Percentiles rank a stretch among this genome's conserved stretches.
Conservation (phyloP, 1,140 invertebrate species). For the Drosophila burlai region DNA sequence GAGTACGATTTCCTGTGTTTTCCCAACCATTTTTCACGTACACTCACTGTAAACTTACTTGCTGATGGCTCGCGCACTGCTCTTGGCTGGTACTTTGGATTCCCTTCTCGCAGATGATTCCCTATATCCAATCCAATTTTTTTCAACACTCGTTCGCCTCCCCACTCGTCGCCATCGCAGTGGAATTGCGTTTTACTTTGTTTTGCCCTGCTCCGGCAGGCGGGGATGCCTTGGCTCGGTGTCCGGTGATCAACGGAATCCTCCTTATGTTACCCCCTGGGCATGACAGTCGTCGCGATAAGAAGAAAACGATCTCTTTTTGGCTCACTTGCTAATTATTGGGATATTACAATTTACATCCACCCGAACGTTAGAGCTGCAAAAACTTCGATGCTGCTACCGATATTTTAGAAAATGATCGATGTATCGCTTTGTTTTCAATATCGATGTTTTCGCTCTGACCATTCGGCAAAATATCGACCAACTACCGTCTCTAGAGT, state of each 20-base stretch:
- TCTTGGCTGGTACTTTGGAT: conserved; percentile 14
- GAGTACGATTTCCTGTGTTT: conserved; percentile 35
- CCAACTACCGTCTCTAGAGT: not conserved
- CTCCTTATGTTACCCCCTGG: not conserved
- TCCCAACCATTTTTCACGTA: conserved; percentile 14
- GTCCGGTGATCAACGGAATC: not conserved
- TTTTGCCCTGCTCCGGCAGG: conserved; percentile 18
- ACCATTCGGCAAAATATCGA: not conserved
- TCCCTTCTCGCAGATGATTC: conserved; percentile 21
- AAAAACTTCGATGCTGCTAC: not conserved
- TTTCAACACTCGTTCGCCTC: conserved; percentile 49
- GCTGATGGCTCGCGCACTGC: conserved; percentile 13
- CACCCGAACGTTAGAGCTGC: conserved; percentile 14
- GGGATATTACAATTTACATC: conserved; percentile 41
- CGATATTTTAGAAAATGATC: not conserved
- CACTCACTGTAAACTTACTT: conserved; percentile 54
- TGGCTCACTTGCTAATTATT: conserved; percentile 38
- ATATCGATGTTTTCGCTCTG: not conserved
- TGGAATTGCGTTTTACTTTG: conserved; percentile 57
- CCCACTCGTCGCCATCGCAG: conserved; percentile 55
- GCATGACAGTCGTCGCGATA: conserved; percentile 12
- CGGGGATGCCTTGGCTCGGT: not conserved
- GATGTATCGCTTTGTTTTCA: not conserved
- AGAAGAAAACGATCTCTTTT: conserved; percentile 8
- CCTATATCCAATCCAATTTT: conserved; percentile 21